phyloP scores from a whole-genome alignment of 92 coral and sea anemone species.

The Phymanthus crucifer region DNA sequence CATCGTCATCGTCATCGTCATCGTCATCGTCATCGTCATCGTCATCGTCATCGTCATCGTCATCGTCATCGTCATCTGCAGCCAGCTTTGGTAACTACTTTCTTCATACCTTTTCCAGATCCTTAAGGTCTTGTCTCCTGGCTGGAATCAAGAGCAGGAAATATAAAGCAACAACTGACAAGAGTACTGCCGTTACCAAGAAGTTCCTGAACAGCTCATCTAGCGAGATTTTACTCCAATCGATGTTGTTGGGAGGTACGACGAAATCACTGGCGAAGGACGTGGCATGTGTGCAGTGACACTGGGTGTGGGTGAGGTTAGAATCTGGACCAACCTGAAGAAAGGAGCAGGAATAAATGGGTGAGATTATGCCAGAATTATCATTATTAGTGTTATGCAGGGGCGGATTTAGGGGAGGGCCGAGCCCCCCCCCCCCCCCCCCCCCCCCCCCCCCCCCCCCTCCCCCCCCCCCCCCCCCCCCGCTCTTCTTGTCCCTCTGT shows the following conservation, averaged over 20 bases:
- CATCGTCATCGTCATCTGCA: no score
- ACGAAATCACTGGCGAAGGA: constrained; percentile 84
- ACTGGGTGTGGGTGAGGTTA: constrained; percentile 73
- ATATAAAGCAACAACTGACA: constrained; percentile 61
- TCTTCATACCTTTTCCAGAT: constrained; percentile 62
- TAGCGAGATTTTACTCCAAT: constrained; percentile 72
- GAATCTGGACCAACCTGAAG: constrained; percentile 72
- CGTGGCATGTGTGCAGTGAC: constrained; percentile 81
- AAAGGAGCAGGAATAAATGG: background rate
- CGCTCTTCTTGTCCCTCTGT: no score
- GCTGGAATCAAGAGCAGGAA: constrained; percentile 73
- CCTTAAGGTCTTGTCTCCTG: constrained; percentile 68
- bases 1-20: no score
- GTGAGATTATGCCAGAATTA: background rate
- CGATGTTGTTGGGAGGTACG: constrained; percentile 83
- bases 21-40: no score
- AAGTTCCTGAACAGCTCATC: constrained; percentile 72
- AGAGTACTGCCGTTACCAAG: constrained; percentile 70
- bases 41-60: no score
- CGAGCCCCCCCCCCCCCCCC: background rate
- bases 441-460: no score
- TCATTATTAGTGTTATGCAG: background rate
- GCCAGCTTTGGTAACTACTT: background rate
- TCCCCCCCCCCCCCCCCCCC: no score
- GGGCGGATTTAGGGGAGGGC: no score